A percentile compares a stretch with the other conserved stretches of the same genome.
Conservation (phyloP, 2,888 invertebrate genomes). For the Crocallis elinguaria region DNA sequence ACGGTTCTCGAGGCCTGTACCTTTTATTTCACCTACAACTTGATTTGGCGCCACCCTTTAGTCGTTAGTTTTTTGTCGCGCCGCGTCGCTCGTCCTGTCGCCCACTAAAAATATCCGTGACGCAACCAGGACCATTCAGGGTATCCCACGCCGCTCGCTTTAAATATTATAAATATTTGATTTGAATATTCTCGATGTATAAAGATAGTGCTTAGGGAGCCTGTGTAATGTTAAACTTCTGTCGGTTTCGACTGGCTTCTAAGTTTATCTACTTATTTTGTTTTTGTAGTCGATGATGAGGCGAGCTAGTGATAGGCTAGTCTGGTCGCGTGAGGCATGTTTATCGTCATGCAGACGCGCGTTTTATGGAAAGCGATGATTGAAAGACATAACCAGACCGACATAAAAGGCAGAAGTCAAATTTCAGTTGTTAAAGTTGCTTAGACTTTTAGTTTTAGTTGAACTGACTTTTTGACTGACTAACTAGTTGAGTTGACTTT, state of each 20-base stretch:
- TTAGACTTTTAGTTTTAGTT: too few species aligned
- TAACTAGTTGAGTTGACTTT: too few species aligned
- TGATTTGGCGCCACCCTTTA: conserved; percentile 75
- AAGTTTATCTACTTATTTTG: conserved; percentile 18
- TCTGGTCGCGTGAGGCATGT: neutral
- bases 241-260: conserved; percentile 12
- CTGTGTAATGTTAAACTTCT: conserved; percentile 25
- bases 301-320: conserved; percentile 1
- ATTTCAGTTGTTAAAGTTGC: neutral
- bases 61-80: conserved; percentile 67
- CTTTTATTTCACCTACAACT: conserved; percentile 50
- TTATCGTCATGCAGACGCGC: conserved; percentile 19
- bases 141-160: conserved; percentile 66
- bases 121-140: conserved; percentile 60
- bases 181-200: conserved; percentile 56
- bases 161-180: conserved; percentile 78
- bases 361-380: conserved; percentile 14
- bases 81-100: conserved; percentile 67
- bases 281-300: conserved; percentile 12
- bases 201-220: conserved; percentile 9
- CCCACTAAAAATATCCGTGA: conserved; percentile 79
- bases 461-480: too few species aligned
- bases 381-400: neutral
- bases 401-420: neutral
- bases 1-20: conserved; percentile 23